A percentile compares a stretch with the other conserved stretches of the same genome.
These are phyloP conservation scores for Megaceryle maxima DNA, from an alignment of 2,113 vertebrate species.

Conservation along the genomic window DNA sequence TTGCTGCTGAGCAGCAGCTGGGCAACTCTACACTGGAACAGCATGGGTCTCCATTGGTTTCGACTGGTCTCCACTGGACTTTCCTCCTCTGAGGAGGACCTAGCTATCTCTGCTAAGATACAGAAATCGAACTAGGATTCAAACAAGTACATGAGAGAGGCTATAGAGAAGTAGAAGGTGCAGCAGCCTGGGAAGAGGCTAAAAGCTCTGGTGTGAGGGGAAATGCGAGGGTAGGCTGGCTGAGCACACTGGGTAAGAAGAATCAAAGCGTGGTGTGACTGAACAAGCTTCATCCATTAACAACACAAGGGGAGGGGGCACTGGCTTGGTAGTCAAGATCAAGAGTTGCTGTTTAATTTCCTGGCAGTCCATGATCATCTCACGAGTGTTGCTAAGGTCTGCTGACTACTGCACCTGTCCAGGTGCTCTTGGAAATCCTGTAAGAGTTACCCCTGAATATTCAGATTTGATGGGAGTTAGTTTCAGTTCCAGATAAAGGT, in stretches of 20 bases:
- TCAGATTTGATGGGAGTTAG: neutral
- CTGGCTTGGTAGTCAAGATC: neutral
- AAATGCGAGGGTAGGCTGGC: neutral
- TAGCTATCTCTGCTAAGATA: neutral
- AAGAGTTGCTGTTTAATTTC: neutral
- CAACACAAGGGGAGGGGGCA: neutral
- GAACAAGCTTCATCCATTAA: neutral
- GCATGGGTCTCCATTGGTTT: neutral
- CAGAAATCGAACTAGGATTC: neutral
- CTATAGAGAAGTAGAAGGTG: neutral
- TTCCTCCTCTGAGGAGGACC: neutral
- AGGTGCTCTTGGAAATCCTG: neutral
- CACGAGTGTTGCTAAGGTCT: neutral
- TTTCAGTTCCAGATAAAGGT: neutral
- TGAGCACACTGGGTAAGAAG: fast-evolving
- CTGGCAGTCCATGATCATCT: neutral
- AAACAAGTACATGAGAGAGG: neutral
- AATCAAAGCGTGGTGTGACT: neutral
- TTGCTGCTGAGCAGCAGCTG: neutral
- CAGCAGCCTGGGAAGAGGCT: neutral
- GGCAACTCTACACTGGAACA: neutral
- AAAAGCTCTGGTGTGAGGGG: neutral
- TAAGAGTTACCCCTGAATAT: neutral
- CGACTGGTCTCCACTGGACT: neutral
- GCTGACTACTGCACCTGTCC: neutral